Evolutionary conservation across 2,113 vertebrate species (phyloP).

Genomic region (Thomomys bottae): DNA sequence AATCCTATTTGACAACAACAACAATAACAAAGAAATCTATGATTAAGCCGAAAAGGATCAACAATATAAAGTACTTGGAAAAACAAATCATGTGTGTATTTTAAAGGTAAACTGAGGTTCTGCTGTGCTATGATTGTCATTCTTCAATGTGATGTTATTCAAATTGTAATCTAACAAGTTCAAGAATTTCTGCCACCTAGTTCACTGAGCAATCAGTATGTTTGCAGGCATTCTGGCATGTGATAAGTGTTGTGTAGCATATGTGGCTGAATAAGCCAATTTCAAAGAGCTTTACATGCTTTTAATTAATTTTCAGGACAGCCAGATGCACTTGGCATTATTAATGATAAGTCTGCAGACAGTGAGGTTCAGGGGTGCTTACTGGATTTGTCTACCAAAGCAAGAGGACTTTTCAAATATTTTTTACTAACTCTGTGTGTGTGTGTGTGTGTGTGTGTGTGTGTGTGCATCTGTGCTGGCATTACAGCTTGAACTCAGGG

Average conservation of each 20-base stretch:
- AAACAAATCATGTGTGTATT: slow-evolving; percentile 17
- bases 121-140: neutral
- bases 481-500: too few relatives aligned
- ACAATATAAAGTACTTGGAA: slow-evolving; percentile 25
- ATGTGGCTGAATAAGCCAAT: slow-evolving; percentile 61
- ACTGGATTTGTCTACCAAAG: neutral
- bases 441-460: too few relatives aligned
- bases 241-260: slow-evolving; percentile 66
- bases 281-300: slow-evolving; percentile 64
- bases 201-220: slow-evolving; percentile 23
- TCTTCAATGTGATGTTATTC: neutral
- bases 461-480: too few relatives aligned
- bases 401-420: neutral
- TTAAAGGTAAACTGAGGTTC: neutral
- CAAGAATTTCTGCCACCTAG: slow-evolving; percentile 30
- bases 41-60: slow-evolving; percentile 26
- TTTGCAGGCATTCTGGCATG: slow-evolving; percentile 60
- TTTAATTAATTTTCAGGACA: slow-evolving; percentile 71
- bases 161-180: slow-evolving; percentile 17
- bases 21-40: neutral
- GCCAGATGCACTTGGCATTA: slow-evolving; percentile 52
- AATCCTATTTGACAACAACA: too few relatives aligned
- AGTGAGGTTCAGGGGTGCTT: neutral
- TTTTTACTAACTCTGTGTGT: neutral
- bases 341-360: slow-evolving; percentile 49